phyloP scores from a whole-genome alignment of 2,797 vertebrate genomes.

The Crax fasciolata region DNA sequence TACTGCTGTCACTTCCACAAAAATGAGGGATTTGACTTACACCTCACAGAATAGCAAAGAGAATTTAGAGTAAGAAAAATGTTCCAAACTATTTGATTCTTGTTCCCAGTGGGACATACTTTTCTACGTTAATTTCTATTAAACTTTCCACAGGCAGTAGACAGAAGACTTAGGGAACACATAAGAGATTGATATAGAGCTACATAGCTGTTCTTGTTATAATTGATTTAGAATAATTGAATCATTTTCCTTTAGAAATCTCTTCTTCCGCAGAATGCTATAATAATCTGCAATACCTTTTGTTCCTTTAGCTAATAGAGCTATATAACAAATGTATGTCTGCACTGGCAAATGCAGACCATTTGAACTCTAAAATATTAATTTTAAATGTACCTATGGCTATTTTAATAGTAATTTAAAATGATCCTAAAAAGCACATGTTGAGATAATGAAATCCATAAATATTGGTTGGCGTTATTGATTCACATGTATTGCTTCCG shows the following conservation, averaged over 20 bases:
- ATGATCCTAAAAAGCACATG: constrained; percentile 67
- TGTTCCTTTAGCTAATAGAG: constrained; percentile 74
- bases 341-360: constrained; percentile 52
- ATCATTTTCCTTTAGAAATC: constrained; percentile 66
- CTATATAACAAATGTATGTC: constrained; percentile 62
- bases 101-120: constrained; percentile 9
- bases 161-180: constrained; percentile 51
- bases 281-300: constrained; percentile 64
- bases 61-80: constrained; percentile 17
- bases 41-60: background rate
- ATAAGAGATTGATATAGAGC: constrained; percentile 52
- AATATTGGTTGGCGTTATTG: constrained; percentile 73
- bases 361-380: constrained; percentile 77
- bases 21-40: background rate
- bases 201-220: constrained; percentile 42
- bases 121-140: constrained; percentile 55
- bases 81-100: background rate
- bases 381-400: constrained; percentile 73
- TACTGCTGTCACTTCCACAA: background rate
- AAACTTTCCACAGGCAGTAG: constrained; percentile 41
- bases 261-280: constrained; percentile 11
- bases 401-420: constrained; percentile 76
- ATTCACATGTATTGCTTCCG: constrained; percentile 59
- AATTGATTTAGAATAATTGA: constrained; percentile 74
- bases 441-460: constrained; percentile 77